Percentiles rank a stretch among this genome's conserved stretches.
These are phyloP conservation scores for Dysdera silvatica DNA, from an alignment of 1,140 invertebrate genomes.

Conservation along the genomic window DNA sequence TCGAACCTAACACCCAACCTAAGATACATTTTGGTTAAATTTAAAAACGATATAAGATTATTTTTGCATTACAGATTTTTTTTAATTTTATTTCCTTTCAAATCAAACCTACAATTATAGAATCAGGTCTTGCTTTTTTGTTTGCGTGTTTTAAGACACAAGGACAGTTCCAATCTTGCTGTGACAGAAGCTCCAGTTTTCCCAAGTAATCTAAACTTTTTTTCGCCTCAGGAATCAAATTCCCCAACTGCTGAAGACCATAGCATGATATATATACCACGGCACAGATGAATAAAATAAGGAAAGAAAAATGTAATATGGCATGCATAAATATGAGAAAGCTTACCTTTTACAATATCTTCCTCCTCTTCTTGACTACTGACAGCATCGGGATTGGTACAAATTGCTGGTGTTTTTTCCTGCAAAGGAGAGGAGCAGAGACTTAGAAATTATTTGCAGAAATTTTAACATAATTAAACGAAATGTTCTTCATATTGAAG, in stretches of 20 bases:
- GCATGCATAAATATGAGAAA: no score
- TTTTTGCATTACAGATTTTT: no score
- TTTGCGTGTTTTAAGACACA: no score
- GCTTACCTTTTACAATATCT: constrained; percentile 73
- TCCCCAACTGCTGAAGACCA: background rate
- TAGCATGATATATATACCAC: background rate
- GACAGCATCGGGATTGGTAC: constrained; percentile 37
- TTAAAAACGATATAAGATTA: no score
- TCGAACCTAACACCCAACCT: no score
- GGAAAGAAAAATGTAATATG: background rate
- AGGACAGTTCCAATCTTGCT: no score
- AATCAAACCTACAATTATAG: no score
- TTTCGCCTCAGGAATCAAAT: background rate
- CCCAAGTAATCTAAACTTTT: background rate
- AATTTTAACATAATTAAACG: background rate
- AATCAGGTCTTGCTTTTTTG: no score
- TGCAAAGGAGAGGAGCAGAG: background rate
- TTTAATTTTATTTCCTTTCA: no score
- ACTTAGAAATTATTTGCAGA: background rate
- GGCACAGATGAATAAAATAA: background rate
- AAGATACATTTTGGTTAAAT: no score
- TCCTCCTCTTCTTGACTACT: constrained; percentile 80
- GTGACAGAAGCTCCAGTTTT: background rate
- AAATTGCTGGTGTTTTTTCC: constrained; percentile 9
- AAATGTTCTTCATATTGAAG: background rate